A percentile compares a stretch with the other conserved stretches of the same genome.
phyloP scores from a whole-genome alignment of 1,140 invertebrate species.

The Drosophila ohnishii region DNA sequence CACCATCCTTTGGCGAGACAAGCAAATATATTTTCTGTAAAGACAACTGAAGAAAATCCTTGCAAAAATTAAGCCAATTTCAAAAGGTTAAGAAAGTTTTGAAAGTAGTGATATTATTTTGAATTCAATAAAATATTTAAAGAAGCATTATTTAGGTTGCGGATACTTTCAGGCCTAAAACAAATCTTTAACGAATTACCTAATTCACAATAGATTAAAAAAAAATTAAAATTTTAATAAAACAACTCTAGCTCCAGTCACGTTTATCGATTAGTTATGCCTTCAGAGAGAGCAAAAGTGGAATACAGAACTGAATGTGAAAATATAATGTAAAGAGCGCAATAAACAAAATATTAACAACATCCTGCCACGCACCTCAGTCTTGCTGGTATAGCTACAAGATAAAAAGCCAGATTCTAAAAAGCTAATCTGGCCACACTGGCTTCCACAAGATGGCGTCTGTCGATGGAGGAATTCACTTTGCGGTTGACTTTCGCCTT shows the following conservation, averaged over 20 bases:
- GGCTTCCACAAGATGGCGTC: conserved; percentile 35
- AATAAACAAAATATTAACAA: too few relatives aligned
- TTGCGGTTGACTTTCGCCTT: conserved; percentile 64
- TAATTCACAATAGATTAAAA: background rate
- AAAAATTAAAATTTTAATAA: background rate
- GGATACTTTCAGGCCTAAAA: background rate
- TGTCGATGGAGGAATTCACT: conserved; percentile 70
- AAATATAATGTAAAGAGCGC: too few relatives aligned
- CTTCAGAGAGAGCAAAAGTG: too few relatives aligned
- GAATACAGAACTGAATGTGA: too few relatives aligned
- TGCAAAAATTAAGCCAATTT: fast-evolving
- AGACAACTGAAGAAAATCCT: background rate
- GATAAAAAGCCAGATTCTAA: background rate
- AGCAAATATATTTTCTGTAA: background rate
- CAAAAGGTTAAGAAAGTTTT: background rate
- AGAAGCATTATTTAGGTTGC: background rate
- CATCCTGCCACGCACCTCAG: too few relatives aligned
- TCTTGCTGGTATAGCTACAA: background rate
- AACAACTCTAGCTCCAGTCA: too few relatives aligned
- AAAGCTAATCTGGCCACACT: background rate
- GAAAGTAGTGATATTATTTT: background rate
- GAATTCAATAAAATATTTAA: background rate
- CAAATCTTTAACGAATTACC: background rate
- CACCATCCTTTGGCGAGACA: background rate
- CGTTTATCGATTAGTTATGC: too few relatives aligned